Base-by-base conservation (phyloP, 2,797 vertebrate genomes). In the Muscicapa striata region DNA sequence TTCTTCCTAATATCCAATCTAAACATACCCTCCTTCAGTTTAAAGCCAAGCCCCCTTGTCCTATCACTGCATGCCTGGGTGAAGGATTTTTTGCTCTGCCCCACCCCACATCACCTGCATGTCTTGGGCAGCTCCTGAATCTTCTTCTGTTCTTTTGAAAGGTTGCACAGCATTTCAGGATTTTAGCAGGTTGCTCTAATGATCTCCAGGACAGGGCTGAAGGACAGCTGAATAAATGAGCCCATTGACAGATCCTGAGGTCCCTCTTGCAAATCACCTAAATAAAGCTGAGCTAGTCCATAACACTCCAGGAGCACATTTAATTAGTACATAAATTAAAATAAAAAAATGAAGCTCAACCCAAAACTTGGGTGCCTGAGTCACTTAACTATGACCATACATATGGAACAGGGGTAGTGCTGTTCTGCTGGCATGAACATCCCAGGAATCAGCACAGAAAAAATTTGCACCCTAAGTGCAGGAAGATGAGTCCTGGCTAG, bases 31-130 rank as follows among this genome's bases (percentile, higher is more conserved):
- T 66, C 11, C 30, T 26, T n/a, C 13, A 23, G 9, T 66, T 72
- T 66, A 59, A 84, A 66, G 18, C 13, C 1, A 16, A 32, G 13
- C 6, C 6, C 8, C 15, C 13, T 84, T 36, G 15, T 58, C 10
- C 20, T 45, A 9, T 57, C 36, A 10, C 23, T 55, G 32, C 20
- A 16, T 32, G 7, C 7, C 29, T 24, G 11, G 23, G 8, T 61
- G 48, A 52, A 49, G 9, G 19, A 59, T 7, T 34, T 82, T 79
- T 45, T 58, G 9, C 5, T 67, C 13, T n/a, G 76, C 15, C 13
- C 8, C 1, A 2, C 6, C 54, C 14, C 15, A 1, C 15, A 2
- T 32, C 41, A 64, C 23, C 6, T 64, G 15, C 4, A 0, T 23
- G 11, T 73, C 21, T 23, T 32, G 34, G n/a, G 34, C 21, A 87